Evolutionary conservation across 2,113 vertebrate genomes (phyloP).

Genomic region (Colius striatus): DNA sequence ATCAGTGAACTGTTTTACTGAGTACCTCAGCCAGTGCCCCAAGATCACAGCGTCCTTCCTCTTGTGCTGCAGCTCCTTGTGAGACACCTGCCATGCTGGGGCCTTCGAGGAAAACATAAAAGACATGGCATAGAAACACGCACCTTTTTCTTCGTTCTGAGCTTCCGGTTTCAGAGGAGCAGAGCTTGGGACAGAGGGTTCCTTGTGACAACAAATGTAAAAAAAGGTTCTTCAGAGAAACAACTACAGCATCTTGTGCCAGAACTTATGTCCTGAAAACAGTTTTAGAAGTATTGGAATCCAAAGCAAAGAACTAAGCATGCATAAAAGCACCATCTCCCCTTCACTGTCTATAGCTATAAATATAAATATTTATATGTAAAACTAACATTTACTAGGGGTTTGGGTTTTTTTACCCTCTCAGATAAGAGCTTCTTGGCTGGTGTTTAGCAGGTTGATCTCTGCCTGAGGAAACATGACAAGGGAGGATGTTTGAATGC

Average conservation of each 20-base stretch:
- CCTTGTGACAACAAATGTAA: neutral
- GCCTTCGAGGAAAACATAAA: constrained; percentile 49
- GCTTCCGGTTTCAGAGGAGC: constrained; percentile 29
- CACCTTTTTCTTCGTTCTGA: constrained; percentile 42
- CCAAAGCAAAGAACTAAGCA: constrained; percentile 55
- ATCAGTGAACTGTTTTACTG: neutral
- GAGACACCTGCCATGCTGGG: constrained; percentile 41
- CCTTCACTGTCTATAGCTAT: constrained; percentile 60
- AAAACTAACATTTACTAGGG: constrained; percentile 32
- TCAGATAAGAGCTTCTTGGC: constrained; percentile 60
- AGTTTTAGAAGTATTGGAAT: constrained; percentile 33
- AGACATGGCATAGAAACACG: neutral
- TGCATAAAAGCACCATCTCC: constrained; percentile 55
- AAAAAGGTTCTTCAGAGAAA: constrained; percentile 44
- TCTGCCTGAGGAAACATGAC: neutral
- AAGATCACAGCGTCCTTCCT: constrained; percentile 35
- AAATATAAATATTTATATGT: constrained; percentile 55
- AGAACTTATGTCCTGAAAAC: constrained; percentile 58
- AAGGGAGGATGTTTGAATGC: constrained; percentile 26
- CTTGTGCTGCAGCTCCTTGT: constrained; percentile 40
- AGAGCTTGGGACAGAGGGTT: neutral
- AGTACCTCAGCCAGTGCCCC: constrained; percentile 22
- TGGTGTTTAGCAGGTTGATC: constrained; percentile 54
- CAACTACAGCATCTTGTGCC: constrained; percentile 3
- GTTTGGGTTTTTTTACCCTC: neutral